phyloP scores from a whole-genome alignment of 2,888 invertebrate species.

The Eupeodes luniger region DNA sequence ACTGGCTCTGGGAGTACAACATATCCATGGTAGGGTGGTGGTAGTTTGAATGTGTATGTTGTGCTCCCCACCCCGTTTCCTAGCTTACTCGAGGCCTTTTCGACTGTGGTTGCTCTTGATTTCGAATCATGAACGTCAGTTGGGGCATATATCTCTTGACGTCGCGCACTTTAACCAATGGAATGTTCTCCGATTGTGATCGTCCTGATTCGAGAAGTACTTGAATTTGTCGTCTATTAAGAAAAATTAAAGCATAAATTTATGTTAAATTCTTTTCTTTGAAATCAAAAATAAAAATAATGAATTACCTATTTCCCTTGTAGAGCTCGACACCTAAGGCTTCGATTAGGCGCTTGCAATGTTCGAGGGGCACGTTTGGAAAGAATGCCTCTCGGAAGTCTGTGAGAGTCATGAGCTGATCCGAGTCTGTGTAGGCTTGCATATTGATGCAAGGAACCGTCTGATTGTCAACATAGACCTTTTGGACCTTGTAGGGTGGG shows the following conservation, averaged over 20 bases:
- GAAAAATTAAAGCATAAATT: slow-evolving; percentile 6
- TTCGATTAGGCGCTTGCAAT: slow-evolving; percentile 92
- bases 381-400: slow-evolving; percentile 93
- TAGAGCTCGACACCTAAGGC: slow-evolving; percentile 92
- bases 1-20: slow-evolving; percentile 83
- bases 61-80: slow-evolving; percentile 85
- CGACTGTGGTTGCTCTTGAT: slow-evolving; percentile 83
- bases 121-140: slow-evolving; percentile 92
- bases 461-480: slow-evolving; percentile 91
- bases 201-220: slow-evolving; percentile 91
- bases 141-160: slow-evolving; percentile 94
- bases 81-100: slow-evolving; percentile 84
- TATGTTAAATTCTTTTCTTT: background rate
- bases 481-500: slow-evolving; percentile 92
- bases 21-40: slow-evolving; percentile 79
- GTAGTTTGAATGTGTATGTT: slow-evolving; percentile 80
- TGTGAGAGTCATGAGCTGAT: slow-evolving; percentile 92
- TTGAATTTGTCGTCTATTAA: slow-evolving; percentile 89
- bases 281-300: background rate
- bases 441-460: slow-evolving; percentile 94
- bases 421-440: slow-evolving; percentile 92
- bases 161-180: slow-evolving; percentile 92
- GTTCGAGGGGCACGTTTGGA: slow-evolving; percentile 89
- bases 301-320: slow-evolving; percentile 91
- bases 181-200: slow-evolving; percentile 89